Base-by-base conservation (phyloP, 1,140 invertebrate genomes). In the Gonatopus flavifemur region DNA sequence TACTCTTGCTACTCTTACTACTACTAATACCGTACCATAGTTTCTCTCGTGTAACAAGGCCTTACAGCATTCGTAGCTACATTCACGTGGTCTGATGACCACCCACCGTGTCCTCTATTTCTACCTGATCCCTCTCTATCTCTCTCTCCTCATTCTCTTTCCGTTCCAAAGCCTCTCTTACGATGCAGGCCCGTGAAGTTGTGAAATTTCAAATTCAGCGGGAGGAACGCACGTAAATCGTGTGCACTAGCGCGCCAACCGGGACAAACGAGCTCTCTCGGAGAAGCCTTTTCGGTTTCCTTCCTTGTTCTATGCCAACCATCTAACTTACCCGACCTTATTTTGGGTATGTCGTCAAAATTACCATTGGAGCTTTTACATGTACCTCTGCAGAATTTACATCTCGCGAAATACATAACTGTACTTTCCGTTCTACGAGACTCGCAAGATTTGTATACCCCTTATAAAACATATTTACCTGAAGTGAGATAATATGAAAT, bases 151-250 rank as follows among this genome's bases (percentile, higher is more conserved):
- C 15, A 2, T 15, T n/a, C 20, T 30, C 41, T 39, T 20, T 25
- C 43, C 30, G n/a, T n/a, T 38, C 35, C 20, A 21, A 18, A 22
- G 24, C 39, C 28, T 45, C 40, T 18, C 48, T 50, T 50, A 45
- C 31, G 32, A 45, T 41, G 37, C 44, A 49, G 43, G 37, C 49
- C n/a, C 54, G 67, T n/a, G 66, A 68, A 63, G 53, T 57, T 53
- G 52, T 60, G 56, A 64, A 69, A 70, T 69, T 64, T 61, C 49
- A 69, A 69, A 69, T 68, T 66, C 67, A 57, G 21, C 52, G 28
- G 49, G 59, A 48, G 61, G 45, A 46, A 55, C 22, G 51, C 51
- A 56, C 58, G 59, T 67, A 70, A 72, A 69, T 69, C 65, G 60
- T 52, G 55, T 43, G 52, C n/a, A n/a, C 39, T 32, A 41, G 21